Percentiles rank a stretch among this genome's conserved stretches.
These are phyloP conservation scores for Zelleria hepariella DNA, from an alignment of 2,888 invertebrate genomes.

Conservation along the genomic window DNA sequence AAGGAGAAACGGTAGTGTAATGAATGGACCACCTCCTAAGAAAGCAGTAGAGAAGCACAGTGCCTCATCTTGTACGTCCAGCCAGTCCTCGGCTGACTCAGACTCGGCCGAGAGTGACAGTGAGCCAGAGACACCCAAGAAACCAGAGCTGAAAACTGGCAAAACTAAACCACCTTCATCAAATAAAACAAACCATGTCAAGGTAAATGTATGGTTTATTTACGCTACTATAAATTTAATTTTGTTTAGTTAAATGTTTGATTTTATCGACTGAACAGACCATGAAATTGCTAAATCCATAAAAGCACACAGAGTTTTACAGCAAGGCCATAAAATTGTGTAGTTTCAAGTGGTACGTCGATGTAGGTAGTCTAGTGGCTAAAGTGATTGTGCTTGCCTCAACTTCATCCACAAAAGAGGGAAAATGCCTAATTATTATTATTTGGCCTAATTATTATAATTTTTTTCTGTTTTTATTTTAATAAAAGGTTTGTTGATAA, in stretches of 20 bases:
- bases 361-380: no score
- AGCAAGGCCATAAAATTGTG: no score
- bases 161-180: conserved; percentile 47
- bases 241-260: no score
- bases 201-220: conserved; percentile 33
- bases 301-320: no score
- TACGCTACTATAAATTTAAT: no score
- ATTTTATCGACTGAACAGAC: not conserved
- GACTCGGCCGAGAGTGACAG: conserved; percentile 60
- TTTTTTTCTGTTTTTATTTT: no score
- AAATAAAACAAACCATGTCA: conserved; percentile 18
- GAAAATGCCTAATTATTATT: not conserved
- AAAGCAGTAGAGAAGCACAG: conserved; percentile 50
- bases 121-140: conserved; percentile 41
- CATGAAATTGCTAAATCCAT: not conserved
- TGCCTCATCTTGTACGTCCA: conserved; percentile 57
- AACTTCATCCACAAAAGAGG: not conserved
- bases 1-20: conserved; percentile 39
- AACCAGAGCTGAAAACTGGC: conserved; percentile 38
- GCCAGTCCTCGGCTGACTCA: conserved; percentile 59
- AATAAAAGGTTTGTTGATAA: no score
- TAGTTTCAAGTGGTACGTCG: no score
- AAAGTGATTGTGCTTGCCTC: not conserved
- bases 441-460: not conserved
- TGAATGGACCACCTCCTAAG: conserved; percentile 56